A percentile compares a stretch with the other conserved stretches of the same genome.
Conservation (phyloP, 2,113 vertebrate genomes). For the Hyaena hyaena region DNA sequence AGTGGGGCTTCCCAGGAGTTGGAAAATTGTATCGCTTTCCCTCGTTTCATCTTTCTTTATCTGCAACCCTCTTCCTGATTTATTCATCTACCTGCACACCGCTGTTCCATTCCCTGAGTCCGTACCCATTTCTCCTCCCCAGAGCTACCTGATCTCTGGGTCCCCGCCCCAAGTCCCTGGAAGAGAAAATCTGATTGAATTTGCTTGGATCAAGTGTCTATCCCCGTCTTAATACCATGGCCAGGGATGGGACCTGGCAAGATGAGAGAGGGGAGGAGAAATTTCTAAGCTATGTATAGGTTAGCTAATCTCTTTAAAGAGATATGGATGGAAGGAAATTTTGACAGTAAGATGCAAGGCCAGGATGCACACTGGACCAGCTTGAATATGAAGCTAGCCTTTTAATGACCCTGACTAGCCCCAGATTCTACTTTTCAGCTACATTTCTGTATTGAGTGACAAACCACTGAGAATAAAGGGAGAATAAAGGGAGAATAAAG, state of each 20-base stretch:
- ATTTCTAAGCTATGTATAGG: background rate
- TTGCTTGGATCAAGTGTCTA: background rate
- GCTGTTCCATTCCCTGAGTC: background rate
- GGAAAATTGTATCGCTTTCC: background rate
- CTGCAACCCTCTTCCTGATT: background rate
- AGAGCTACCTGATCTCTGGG: background rate
- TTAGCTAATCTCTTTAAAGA: background rate
- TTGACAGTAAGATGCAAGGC: background rate
- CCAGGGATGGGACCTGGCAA: background rate
- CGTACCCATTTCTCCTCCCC: background rate
- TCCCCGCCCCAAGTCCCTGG: background rate
- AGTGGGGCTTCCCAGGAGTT: background rate
- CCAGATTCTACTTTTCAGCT: background rate
- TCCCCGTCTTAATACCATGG: background rate
- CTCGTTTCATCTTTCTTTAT: background rate
- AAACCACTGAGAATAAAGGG: background rate
- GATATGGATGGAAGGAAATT: background rate
- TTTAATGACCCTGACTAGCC: background rate
- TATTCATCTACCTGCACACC: background rate
- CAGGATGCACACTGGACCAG: background rate
- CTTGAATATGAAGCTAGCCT: background rate
- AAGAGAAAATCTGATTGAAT: background rate
- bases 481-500: constrained; percentile 3
- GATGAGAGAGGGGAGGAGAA: background rate
- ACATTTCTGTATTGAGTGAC: background rate